These are phyloP conservation scores for Bungarus multicinctus DNA, from an alignment of 2,113 vertebrate species.

Conservation along the genomic window DNA sequence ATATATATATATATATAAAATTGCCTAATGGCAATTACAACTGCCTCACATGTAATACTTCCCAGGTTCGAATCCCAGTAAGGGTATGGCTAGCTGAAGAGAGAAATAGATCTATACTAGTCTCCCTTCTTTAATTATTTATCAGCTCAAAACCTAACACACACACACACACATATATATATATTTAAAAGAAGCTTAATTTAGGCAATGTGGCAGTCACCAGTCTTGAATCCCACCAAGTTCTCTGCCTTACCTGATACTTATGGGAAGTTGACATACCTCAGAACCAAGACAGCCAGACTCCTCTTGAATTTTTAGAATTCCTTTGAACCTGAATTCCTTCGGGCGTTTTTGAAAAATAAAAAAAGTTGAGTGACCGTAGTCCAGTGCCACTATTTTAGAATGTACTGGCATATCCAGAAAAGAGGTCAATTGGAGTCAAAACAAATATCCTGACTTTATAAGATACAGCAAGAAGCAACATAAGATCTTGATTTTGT, in stretches of 20 bases:
- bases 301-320: not conserved
- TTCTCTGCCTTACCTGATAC: not conserved
- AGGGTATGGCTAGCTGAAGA: no score
- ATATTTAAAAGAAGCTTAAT: not conserved
- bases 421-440: not conserved
- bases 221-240: not conserved
- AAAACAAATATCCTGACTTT: not conserved
- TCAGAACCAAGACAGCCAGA: not conserved
- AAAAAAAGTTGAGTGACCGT: not conserved
- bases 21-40: no score
- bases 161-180: no score
- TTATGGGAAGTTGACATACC: not conserved
- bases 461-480: not conserved
- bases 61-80: no score
- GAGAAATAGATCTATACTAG: no score
- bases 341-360: not conserved
- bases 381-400: not conserved
- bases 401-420: not conserved
- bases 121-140: no score
- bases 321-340: not conserved
- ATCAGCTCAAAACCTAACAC: no score
- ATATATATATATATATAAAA: no score
- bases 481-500: not conserved
- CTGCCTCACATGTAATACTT: no score
- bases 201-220: not conserved